Evolutionary conservation across 2,797 vertebrate species (phyloP).

Genomic region (Betta splendens): DNA sequence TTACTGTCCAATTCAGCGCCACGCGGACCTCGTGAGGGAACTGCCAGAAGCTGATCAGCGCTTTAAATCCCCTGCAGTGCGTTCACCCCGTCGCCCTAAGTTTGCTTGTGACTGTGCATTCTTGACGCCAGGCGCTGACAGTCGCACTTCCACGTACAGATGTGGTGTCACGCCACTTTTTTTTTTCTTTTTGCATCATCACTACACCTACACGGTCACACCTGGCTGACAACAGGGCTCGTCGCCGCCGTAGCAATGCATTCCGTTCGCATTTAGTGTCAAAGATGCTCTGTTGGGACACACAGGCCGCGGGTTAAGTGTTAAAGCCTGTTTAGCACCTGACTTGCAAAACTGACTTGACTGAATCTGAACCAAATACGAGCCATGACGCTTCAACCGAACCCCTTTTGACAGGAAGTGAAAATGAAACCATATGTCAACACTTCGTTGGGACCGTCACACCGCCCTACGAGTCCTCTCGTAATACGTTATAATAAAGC

Average conservation of each 20-base stretch:
- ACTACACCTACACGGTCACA: constrained; percentile 9
- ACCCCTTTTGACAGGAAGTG: constrained; percentile 10
- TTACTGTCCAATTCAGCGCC: constrained; percentile 61
- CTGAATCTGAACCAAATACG: neutral
- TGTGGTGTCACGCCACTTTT: neutral
- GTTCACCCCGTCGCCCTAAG: constrained; percentile 1
- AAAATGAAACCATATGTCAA: constrained; percentile 11
- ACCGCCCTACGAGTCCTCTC: too few species aligned
- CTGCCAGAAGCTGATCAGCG: constrained; percentile 64
- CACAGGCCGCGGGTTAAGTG: neutral
- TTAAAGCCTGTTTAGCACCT: neutral
- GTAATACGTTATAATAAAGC: neutral
- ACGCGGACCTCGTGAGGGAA: constrained; percentile 46
- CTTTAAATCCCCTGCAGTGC: constrained; percentile 32
- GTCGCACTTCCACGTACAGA: neutral
- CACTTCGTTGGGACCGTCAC: neutral
- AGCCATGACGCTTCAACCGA: neutral
- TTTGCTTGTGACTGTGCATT: neutral
- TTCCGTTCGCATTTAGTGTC: constrained; percentile 9
- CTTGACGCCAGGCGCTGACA: neutral
- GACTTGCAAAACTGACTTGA: neutral
- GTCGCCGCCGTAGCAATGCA: constrained; percentile 10
- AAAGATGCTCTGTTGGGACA: neutral
- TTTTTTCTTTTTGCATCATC: too few species aligned
- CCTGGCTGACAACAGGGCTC: constrained; percentile 27